phyloP scores from a whole-genome alignment of 2,113 vertebrate species.

The Elgaria multicarinata region DNA sequence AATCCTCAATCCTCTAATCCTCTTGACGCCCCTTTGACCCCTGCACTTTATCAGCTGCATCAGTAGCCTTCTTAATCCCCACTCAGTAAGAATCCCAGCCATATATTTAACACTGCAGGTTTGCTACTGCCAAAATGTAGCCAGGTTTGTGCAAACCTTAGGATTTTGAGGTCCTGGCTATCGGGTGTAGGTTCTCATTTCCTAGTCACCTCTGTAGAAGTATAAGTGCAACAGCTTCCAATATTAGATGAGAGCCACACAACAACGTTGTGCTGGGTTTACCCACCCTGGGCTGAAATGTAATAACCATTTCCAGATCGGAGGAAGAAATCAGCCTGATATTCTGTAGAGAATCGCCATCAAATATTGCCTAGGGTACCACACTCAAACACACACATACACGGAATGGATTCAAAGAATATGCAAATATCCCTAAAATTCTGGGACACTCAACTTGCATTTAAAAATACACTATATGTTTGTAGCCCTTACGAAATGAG shows the following conservation, averaged over 20 bases:
- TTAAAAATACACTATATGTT: background rate
- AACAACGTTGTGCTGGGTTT: background rate
- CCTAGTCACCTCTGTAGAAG: background rate
- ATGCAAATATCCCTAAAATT: background rate
- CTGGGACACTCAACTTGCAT: background rate
- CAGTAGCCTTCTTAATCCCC: constrained; percentile 11
- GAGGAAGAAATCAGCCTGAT: background rate
- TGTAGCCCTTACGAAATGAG: background rate
- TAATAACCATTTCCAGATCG: background rate
- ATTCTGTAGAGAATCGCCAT: background rate
- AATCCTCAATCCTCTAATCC: constrained; percentile 7
- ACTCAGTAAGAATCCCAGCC: background rate
- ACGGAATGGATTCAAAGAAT: background rate
- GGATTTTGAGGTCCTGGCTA: background rate
- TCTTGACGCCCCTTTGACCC: constrained; percentile 3
- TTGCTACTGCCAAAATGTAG: background rate
- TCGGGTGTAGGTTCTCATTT: background rate
- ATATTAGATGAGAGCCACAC: background rate
- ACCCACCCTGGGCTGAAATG: background rate
- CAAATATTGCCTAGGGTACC: background rate
- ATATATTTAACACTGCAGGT: background rate
- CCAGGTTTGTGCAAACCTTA: too few species aligned
- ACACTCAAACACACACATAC: background rate
- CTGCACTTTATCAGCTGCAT: constrained; percentile 12
- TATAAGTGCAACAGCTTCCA: background rate